Percentiles rank a stretch among this genome's conserved stretches.
These are phyloP conservation scores for Chironomus tentans DNA, from an alignment of 2,888 invertebrate species.

Conservation along the genomic window DNA sequence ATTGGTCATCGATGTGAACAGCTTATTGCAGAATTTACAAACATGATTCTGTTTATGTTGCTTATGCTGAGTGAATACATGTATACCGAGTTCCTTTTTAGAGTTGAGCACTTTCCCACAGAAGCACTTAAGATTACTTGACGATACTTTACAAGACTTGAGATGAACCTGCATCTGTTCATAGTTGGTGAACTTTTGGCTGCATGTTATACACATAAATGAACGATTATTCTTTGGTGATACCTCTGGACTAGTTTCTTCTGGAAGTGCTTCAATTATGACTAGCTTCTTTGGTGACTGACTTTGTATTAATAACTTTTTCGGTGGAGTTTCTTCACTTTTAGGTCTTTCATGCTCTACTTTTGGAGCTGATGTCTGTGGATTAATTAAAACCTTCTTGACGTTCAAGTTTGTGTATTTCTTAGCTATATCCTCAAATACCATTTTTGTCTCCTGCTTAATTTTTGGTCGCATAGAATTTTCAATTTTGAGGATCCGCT, in stretches of 20 bases:
- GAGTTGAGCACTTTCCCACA: conserved; percentile 1
- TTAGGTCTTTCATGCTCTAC: not conserved
- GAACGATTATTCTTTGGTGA: not conserved
- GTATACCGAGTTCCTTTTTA: not conserved
- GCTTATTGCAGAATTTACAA: not conserved
- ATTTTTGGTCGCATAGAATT: not conserved
- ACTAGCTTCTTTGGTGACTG: not conserved
- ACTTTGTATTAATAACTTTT: not conserved
- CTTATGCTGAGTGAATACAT: not conserved
- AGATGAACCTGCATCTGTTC: not conserved
- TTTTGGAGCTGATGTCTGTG: not conserved
- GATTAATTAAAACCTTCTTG: not conserved
- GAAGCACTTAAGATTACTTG: not conserved
- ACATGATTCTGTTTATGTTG: not conserved
- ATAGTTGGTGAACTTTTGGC: not conserved
- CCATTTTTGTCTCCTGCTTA: not conserved
- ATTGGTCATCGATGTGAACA: not conserved
- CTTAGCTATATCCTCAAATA: not conserved
- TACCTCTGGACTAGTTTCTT: not conserved
- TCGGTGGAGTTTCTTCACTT: not conserved
- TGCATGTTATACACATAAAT: conserved; percentile 18
- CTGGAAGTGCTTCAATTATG: not conserved
- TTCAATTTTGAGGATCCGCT: conserved; percentile 2
- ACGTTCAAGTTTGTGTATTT: conserved; percentile 17
- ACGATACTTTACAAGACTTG: not conserved